Percentiles rank a stretch among this genome's conserved stretches.
These are phyloP conservation scores for Cotesia typhae DNA, from an alignment of 1,140 invertebrate genomes.

Conservation along the genomic window DNA sequence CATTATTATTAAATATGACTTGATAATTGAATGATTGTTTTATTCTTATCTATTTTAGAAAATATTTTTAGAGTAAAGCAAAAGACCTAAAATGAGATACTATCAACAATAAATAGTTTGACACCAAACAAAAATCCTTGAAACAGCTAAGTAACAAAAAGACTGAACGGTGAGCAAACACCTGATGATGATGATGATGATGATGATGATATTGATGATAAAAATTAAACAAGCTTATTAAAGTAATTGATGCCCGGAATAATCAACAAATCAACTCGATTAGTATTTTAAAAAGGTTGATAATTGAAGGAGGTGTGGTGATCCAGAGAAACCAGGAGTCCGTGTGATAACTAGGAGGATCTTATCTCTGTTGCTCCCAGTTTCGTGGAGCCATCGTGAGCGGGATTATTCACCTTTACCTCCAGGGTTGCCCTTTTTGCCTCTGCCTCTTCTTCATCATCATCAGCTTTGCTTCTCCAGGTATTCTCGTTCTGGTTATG, in stretches of 20 bases:
- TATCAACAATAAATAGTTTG: background rate
- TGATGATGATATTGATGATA: background rate
- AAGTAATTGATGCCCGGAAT: conserved; percentile 20
- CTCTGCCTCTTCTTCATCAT: too few species aligned
- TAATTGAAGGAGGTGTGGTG: conserved; percentile 4
- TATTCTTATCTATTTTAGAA: background rate
- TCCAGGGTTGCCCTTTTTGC: background rate
- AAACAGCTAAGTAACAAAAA: background rate
- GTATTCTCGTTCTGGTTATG: background rate
- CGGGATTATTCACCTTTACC: conserved; percentile 39
- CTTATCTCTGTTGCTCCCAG: conserved; percentile 57
- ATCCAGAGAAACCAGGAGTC: conserved; percentile 49
- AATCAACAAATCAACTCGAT: conserved; percentile 16
- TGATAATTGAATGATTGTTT: background rate
- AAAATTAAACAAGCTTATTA: conserved; percentile 16
- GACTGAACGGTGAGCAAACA: conserved; percentile 8
- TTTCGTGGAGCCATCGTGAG: conserved; percentile 49
- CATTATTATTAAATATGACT: too few species aligned
- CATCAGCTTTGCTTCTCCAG: too few species aligned
- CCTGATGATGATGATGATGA: conserved; percentile 1
- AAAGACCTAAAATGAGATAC: background rate
- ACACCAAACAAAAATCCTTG: background rate
- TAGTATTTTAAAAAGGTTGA: conserved; percentile 3
- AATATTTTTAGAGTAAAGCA: background rate
- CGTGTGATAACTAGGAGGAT: conserved; percentile 59